Conservation (phyloP, 2,888 invertebrate genomes). For the Cephalotes varians region DNA sequence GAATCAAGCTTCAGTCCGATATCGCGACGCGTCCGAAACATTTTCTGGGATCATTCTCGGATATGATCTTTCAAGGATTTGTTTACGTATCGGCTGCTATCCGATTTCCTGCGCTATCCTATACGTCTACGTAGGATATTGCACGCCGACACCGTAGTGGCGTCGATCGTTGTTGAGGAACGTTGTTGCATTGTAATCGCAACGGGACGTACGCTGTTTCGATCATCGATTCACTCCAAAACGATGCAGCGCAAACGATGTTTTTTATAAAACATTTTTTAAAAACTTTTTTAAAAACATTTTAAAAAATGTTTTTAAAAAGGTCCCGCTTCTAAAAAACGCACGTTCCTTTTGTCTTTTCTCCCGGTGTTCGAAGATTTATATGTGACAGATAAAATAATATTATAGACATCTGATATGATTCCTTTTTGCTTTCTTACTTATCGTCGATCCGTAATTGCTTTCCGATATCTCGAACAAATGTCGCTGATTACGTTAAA, state of each 20-base stretch:
- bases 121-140: not conserved
- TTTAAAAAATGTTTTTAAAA: no score
- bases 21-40: constrained; percentile 16
- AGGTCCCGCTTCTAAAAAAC: not conserved
- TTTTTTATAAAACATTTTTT: no score
- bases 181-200: not conserved
- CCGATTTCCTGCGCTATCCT: not conserved
- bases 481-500: not conserved
- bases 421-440: not conserved
- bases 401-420: not conserved
- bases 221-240: not conserved
- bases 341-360: not conserved
- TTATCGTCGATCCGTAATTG: not conserved
- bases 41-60: constrained; percentile 32
- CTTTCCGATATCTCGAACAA: not conserved
- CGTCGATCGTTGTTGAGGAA: not conserved
- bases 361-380: not conserved
- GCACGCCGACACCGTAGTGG: no score
- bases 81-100: constrained; percentile 31
- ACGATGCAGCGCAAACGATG: not conserved
- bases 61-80: constrained; percentile 36
- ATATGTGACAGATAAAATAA: not conserved
- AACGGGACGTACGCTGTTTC: not conserved
- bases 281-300: no score
- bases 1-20: constrained; percentile 21